Percentiles rank a stretch among this genome's conserved stretches.
Evolutionary conservation across 2,113 vertebrate species (phyloP).

Genomic region (Labeo catla): DNA sequence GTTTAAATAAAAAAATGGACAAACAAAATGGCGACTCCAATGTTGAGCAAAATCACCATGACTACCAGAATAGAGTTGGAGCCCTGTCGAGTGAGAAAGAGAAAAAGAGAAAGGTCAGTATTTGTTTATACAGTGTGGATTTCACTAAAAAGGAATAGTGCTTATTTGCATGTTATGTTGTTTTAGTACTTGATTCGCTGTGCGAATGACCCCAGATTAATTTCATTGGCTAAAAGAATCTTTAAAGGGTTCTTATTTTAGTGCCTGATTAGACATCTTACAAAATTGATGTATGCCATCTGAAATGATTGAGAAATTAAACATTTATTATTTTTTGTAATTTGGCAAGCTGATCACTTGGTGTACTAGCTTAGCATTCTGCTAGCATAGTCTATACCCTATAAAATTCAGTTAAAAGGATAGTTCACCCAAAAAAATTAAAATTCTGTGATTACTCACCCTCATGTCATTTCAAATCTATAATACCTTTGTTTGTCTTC

Average conservation of each 20-base stretch:
- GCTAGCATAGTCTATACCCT: too few relatives aligned
- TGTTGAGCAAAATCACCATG: constrained; percentile 99
- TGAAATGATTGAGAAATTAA: not conserved
- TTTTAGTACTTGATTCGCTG: not conserved
- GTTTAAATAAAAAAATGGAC: constrained; percentile 99
- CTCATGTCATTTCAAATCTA: too few relatives aligned
- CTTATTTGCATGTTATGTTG: not conserved
- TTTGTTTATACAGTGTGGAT: not conserved
- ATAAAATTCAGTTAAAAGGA: too few relatives aligned
- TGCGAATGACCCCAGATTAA: not conserved
- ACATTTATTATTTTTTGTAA: not conserved
- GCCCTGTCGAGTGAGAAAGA: constrained; percentile 76
- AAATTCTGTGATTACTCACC: too few relatives aligned
- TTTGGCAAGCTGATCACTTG: not conserved
- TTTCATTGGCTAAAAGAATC: not conserved
- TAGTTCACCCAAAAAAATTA: too few relatives aligned
- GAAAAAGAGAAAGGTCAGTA: constrained; percentile 37
- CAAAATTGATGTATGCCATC: not conserved
- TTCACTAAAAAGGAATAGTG: not conserved
- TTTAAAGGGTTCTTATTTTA: not conserved
- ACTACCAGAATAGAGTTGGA: constrained; percentile 95
- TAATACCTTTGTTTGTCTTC: too few relatives aligned
- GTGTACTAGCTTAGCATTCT: not conserved
- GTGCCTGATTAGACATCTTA: not conserved
- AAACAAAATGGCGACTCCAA: constrained; percentile 99